Evolutionary conservation across 1,140 invertebrate genomes (phyloP).

Genomic region (Pissodes strobi): DNA sequence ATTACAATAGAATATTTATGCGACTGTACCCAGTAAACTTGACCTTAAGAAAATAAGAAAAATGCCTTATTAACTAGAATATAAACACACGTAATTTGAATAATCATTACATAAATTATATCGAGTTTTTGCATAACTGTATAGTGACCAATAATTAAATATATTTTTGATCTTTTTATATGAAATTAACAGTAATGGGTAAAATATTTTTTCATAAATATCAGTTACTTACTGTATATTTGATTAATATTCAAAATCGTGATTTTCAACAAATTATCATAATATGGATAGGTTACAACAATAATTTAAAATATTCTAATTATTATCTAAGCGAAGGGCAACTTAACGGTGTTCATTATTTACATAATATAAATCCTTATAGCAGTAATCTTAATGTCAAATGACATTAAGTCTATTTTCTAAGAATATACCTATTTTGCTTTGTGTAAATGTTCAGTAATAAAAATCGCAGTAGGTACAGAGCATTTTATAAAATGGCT

Average conservation of each 20-base stretch:
- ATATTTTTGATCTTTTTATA: not conserved
- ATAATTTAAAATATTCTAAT: too few species aligned
- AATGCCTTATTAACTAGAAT: constrained; percentile 3
- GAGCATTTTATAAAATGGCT: too few species aligned
- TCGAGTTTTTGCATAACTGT: not conserved
- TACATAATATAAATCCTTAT: constrained; percentile 5
- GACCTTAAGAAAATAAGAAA: constrained; percentile 14
- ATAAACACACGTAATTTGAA: constrained; percentile 1
- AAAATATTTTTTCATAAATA: not conserved
- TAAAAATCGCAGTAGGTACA: too few species aligned
- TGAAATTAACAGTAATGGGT: constrained; percentile 2
- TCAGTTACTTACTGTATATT: not conserved
- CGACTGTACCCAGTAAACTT: constrained; percentile 5
- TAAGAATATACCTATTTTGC: too few species aligned
- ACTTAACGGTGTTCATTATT: constrained; percentile 6
- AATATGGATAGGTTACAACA: too few species aligned
- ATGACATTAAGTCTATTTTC: too few species aligned
- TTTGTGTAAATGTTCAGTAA: too few species aligned
- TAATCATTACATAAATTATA: constrained; percentile 8
- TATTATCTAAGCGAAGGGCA: constrained; percentile 6
- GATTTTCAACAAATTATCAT: too few species aligned
- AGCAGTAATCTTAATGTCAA: too few species aligned
- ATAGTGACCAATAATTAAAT: not conserved
- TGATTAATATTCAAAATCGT: too few species aligned
- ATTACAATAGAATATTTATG: not conserved